Evolutionary conservation across 2,888 invertebrate species (phyloP).

Genomic region (Parascotia fuliginaria): DNA sequence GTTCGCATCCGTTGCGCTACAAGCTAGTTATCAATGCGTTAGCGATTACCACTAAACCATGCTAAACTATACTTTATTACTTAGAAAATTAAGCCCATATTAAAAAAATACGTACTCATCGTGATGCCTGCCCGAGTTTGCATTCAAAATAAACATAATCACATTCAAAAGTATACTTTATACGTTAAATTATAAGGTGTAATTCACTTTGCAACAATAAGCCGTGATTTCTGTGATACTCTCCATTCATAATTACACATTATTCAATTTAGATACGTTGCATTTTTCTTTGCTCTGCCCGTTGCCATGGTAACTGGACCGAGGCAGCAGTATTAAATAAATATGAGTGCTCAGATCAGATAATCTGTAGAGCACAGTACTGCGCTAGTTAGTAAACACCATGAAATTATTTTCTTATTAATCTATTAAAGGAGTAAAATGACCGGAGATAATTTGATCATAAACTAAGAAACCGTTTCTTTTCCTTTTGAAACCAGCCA

Average conservation of each 20-base stretch:
- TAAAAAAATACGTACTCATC: too few species aligned
- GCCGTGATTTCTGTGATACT: neutral
- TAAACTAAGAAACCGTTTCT: too few species aligned
- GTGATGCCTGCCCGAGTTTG: neutral
- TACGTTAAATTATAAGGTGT: neutral
- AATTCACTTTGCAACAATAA: neutral
- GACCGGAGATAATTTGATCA: too few species aligned
- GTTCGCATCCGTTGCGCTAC: constrained; percentile 14
- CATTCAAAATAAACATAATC: neutral
- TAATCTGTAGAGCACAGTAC: neutral
- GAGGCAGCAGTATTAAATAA: constrained; percentile 33
- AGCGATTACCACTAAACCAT: constrained; percentile 4
- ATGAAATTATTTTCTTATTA: neutral
- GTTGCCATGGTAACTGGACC: constrained; percentile 52
- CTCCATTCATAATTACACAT: constrained; percentile 1
- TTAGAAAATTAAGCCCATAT: too few species aligned
- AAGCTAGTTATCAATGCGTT: constrained; percentile 27
- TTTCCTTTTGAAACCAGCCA: too few species aligned
- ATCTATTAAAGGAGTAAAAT: neutral
- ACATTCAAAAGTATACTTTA: constrained; percentile 9
- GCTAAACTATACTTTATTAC: constrained; percentile 12
- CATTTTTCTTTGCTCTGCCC: neutral
- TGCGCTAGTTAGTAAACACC: neutral
- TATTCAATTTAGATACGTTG: neutral
- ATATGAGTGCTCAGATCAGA: constrained; percentile 19